Conservation (phyloP, 2,797 vertebrate species). For the Sitta carolinensis region DNA sequence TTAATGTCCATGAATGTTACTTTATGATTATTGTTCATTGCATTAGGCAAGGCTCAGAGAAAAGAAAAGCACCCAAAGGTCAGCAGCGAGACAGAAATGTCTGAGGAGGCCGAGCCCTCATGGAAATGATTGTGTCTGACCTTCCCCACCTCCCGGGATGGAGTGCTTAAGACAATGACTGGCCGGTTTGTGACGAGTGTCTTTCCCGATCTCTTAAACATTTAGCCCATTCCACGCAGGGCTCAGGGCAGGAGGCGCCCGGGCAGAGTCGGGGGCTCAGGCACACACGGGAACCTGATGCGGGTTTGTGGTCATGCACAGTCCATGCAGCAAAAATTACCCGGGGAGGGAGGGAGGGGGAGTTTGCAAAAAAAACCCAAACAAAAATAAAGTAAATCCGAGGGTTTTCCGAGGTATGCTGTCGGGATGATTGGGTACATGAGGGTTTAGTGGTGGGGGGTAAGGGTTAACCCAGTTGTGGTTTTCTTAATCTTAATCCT, state of each 20-base stretch:
- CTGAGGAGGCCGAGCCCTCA: not conserved
- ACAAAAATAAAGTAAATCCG: no score
- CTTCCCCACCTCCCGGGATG: not conserved
- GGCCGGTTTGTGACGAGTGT: not conserved
- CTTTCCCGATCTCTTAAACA: not conserved
- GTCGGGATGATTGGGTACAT: accelerated
- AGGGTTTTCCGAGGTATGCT: not conserved
- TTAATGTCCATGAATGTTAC: not conserved
- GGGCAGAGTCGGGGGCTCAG: accelerated
- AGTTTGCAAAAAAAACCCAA: not conserved
- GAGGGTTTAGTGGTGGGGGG: no score
- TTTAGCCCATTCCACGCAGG: accelerated
- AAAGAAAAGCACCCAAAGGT: slow-evolving; percentile 27
- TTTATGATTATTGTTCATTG: slow-evolving; percentile 47
- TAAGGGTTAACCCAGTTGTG: accelerated
- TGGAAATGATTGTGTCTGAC: not conserved
- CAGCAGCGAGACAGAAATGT: not conserved
- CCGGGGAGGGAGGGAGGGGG: no score
- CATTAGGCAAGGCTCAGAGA: not conserved
- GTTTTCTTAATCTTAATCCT: not conserved
- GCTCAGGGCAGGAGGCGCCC: accelerated
- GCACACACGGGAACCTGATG: accelerated
- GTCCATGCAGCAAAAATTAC: accelerated
- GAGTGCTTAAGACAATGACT: not conserved
- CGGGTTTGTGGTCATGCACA: accelerated